Evolutionary conservation across 2,888 invertebrate species (phyloP).

Genomic region (Drosophila trichaetosa): DNA sequence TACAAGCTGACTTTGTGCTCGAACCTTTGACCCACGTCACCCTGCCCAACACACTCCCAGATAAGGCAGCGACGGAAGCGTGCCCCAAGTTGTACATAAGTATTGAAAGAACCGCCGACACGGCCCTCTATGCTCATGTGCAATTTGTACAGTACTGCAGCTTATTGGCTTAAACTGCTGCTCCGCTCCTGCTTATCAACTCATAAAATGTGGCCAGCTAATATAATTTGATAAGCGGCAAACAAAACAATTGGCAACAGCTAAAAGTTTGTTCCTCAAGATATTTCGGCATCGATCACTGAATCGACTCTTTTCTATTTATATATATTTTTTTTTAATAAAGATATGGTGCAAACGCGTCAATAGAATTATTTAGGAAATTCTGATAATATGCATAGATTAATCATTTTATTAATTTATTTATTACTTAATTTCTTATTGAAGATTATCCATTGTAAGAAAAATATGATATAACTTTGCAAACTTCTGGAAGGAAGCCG

Average conservation of each 20-base stretch:
- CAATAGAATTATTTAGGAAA: neutral
- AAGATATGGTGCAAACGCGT: neutral
- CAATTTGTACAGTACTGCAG: slow-evolving; percentile 22
- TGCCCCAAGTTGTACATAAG: slow-evolving; percentile 45
- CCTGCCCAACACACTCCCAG: neutral
- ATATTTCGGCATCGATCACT: slow-evolving; percentile 31
- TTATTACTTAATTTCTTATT: neutral
- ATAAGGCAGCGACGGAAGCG: slow-evolving; percentile 46
- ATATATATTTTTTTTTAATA: neutral
- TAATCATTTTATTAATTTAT: neutral
- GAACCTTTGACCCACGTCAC: slow-evolving; percentile 52
- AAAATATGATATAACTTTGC: neutral
- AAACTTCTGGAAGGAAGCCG: neutral
- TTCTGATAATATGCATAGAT: slow-evolving; percentile 9
- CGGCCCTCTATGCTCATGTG: neutral
- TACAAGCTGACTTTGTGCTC: slow-evolving; percentile 1
- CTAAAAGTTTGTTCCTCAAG: slow-evolving; percentile 22
- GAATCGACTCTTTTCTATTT: neutral
- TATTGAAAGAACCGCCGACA: slow-evolving; percentile 57
- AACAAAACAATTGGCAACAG: slow-evolving; percentile 67
- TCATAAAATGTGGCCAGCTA: slow-evolving; percentile 54
- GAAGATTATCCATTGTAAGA: neutral
- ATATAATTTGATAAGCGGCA: slow-evolving; percentile 44
- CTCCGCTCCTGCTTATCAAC: slow-evolving; percentile 58
- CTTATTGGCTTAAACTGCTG: slow-evolving; percentile 56